phyloP scores from a whole-genome alignment of 2,888 invertebrate genomes.

The Cecidostiba fungosa region DNA sequence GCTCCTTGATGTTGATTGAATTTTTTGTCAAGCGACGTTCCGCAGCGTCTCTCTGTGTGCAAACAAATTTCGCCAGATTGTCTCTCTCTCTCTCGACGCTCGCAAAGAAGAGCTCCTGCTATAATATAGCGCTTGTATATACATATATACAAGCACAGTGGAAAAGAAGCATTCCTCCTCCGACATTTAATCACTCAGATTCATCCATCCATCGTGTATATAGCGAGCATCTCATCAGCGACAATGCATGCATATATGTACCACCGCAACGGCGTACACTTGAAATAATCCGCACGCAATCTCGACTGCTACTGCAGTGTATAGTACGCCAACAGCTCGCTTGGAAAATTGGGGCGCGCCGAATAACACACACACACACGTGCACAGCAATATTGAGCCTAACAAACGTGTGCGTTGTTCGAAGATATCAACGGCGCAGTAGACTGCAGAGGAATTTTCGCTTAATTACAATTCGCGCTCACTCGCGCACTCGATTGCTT shows the following conservation, averaged over 20 bases:
- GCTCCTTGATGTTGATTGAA: background rate
- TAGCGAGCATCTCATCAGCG: background rate
- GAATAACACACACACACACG: background rate
- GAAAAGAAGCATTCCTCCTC: background rate
- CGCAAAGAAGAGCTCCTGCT: background rate
- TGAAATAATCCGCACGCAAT: slow-evolving; percentile 17
- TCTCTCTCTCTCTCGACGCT: no score
- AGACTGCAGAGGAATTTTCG: slow-evolving; percentile 26
- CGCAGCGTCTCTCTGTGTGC: background rate
- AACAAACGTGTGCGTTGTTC: slow-evolving; percentile 20
- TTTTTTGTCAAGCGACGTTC: background rate
- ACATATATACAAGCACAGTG: background rate
- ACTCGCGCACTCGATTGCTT: slow-evolving; percentile 45
- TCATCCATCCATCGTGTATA: background rate
- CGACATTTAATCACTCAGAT: background rate
- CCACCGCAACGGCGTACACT: background rate
- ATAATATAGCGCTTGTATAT: background rate
- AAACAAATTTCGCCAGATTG: slow-evolving; percentile 5
- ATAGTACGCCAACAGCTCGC: background rate
- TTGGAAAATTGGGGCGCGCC: slow-evolving; percentile 4
- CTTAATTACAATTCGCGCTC: slow-evolving; percentile 57
- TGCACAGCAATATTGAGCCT: background rate
- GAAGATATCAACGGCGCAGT: slow-evolving; percentile 28
- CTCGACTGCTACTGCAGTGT: background rate
- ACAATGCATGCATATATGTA: background rate